Conservation (phyloP, 2,797 vertebrate genomes). For the Sebastes hubbsi region DNA sequence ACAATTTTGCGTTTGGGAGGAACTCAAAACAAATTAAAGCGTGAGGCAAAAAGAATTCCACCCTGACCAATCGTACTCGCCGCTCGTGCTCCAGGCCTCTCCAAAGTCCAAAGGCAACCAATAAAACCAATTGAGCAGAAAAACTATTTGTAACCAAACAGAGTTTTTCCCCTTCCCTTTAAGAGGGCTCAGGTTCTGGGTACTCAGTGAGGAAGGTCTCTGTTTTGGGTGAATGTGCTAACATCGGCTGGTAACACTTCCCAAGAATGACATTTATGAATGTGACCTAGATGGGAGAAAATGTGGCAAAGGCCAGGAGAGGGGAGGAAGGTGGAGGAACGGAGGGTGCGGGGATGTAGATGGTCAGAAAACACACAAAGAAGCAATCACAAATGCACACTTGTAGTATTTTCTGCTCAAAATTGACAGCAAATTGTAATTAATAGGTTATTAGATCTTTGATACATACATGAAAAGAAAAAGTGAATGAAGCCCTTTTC, state of each 20-base stretch:
- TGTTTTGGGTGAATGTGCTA: conserved; percentile 37
- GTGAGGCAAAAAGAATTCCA: conserved; percentile 50
- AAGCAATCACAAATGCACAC: neutral
- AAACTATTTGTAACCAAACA: conserved; percentile 65
- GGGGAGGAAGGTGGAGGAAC: neutral
- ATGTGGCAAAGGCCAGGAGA: conserved; percentile 41
- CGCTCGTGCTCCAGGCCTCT: conserved; percentile 26
- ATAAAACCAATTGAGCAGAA: conserved; percentile 77
- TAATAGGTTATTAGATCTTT: neutral
- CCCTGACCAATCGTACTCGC: conserved; percentile 51
- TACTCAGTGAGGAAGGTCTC: conserved; percentile 34
- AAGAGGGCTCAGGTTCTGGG: conserved; percentile 42
- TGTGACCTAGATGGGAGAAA: conserved; percentile 50
- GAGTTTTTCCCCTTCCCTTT: conserved; percentile 37
- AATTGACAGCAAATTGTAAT: neutral
- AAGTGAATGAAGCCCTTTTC: neutral
- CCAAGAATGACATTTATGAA: conserved; percentile 59
- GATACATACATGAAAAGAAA: neutral
- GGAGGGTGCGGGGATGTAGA: conserved; percentile 7
- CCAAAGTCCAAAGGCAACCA: conserved; percentile 66
- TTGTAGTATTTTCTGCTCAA: neutral
- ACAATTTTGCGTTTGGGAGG: conserved; percentile 52
- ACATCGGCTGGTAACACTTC: conserved; percentile 38
- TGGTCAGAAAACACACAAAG: neutral
- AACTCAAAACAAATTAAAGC: conserved; percentile 61